These are phyloP conservation scores for Epinephelus awoara DNA, from an alignment of 2,797 vertebrate species.

Conservation along the genomic window DNA sequence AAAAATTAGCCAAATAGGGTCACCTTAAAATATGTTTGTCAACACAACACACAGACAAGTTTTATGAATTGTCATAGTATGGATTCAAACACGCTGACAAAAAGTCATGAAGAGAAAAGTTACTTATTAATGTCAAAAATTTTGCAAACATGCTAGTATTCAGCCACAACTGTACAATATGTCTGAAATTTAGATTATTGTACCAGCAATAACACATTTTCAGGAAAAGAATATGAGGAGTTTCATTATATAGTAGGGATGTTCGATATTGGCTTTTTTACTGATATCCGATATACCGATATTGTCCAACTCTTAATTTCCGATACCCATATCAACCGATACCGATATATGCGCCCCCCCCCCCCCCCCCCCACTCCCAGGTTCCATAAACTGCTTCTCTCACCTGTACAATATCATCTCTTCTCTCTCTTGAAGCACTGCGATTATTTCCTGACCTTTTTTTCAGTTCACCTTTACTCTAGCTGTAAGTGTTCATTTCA, in stretches of 20 bases:
- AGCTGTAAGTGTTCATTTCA: neutral
- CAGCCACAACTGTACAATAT: neutral
- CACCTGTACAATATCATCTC: neutral
- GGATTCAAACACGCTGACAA: neutral
- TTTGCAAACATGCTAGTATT: neutral
- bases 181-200: neutral
- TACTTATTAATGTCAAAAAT: neutral
- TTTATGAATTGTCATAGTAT: neutral
- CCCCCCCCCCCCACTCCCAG: conserved; percentile 18
- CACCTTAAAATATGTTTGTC: neutral
- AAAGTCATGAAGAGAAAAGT: neutral
- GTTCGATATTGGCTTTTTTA: too few relatives aligned
- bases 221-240: neutral
- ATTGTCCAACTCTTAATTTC: too few relatives aligned
- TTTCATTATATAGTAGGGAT: neutral
- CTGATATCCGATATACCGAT: too few relatives aligned
- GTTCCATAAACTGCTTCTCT: conserved; percentile 12
- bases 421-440: neutral
- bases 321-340: too few relatives aligned
- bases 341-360: too few relatives aligned
- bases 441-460: conserved; percentile 1
- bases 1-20: neutral
- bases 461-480: neutral
- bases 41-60: neutral
- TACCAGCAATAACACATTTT: neutral